Percentiles rank a stretch among this genome's conserved stretches.
Conservation (phyloP, 1,140 invertebrate genomes). For the Leptopilina boulardi region DNA sequence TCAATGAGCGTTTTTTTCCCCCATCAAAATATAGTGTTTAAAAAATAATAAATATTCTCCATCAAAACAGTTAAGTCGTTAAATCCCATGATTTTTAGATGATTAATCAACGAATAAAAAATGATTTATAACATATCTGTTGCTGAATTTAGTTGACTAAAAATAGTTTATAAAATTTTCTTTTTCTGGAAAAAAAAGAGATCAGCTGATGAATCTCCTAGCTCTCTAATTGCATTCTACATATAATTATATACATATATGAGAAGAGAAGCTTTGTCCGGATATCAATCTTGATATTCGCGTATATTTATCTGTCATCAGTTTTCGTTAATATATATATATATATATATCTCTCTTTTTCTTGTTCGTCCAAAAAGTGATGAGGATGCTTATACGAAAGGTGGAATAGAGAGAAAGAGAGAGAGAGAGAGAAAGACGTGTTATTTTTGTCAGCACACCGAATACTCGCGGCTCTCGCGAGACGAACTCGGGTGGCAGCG, state of each 20-base stretch:
- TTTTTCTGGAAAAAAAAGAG: no score
- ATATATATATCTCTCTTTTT: neutral
- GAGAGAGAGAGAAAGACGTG: constrained; percentile 65
- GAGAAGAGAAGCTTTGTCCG: neutral
- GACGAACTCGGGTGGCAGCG: constrained; percentile 58
- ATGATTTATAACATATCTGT: no score
- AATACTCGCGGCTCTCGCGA: constrained; percentile 68
- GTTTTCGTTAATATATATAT: neutral
- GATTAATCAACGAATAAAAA: no score
- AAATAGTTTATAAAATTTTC: no score
- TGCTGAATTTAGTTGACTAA: no score
- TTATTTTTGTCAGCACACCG: constrained; percentile 75
- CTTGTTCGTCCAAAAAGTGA: neutral
- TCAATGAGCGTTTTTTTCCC: no score
- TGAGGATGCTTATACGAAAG: constrained; percentile 34
- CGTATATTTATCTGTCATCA: constrained; percentile 8
- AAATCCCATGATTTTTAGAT: no score
- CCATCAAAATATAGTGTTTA: no score
- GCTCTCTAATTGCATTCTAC: neutral
- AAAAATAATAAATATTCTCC: no score
- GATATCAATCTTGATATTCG: constrained; percentile 12
- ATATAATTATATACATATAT: neutral
- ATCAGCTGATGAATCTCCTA: neutral
- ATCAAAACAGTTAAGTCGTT: no score
- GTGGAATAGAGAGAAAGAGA: constrained; percentile 52